These are phyloP conservation scores for Acheta domesticus DNA, from an alignment of 2,888 invertebrate genomes.

Conservation along the genomic window DNA sequence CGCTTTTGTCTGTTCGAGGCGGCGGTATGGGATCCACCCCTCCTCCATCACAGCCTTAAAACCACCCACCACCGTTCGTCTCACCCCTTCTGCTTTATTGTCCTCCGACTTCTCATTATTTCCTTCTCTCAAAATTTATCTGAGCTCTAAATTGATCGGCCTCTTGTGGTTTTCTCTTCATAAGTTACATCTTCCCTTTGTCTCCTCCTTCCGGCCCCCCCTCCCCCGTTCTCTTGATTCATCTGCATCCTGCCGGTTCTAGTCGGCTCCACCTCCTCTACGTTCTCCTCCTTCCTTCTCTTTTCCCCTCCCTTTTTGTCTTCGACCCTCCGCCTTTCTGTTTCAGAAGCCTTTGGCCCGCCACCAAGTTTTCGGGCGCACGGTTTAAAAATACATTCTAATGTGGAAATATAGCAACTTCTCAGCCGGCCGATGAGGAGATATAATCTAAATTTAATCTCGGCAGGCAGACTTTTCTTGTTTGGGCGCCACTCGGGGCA, in stretches of 20 bases:
- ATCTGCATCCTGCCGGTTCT: not conserved
- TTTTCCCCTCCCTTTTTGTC: not conserved
- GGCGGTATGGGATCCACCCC: too few species aligned
- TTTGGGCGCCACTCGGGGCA: not conserved
- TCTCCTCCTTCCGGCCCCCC: not conserved
- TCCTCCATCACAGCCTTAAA: too few species aligned
- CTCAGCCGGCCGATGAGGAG: not conserved
- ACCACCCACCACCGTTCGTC: not conserved
- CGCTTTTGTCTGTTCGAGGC: not conserved
- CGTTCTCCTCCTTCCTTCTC: not conserved
- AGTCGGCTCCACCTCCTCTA: not conserved
- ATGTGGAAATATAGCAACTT: conserved; percentile 10
- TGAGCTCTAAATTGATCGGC: not conserved
- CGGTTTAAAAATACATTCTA: conserved; percentile 1
- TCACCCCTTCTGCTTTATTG: not conserved
- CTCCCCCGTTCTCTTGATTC: not conserved
- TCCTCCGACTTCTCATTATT: conserved; percentile 4
- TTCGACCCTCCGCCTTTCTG: not conserved
- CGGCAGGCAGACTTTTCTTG: conserved; percentile 11
- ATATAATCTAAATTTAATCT: conserved; percentile 18
- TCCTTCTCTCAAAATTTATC: not conserved
- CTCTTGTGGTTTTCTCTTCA: not conserved
- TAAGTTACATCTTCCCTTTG: not conserved
- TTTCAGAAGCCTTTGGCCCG: not conserved
- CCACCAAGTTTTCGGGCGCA: not conserved